Percentiles rank a stretch among this genome's conserved stretches.
Evolutionary conservation across 2,113 vertebrate species (phyloP).

Genomic region (Arenaria interpres): DNA sequence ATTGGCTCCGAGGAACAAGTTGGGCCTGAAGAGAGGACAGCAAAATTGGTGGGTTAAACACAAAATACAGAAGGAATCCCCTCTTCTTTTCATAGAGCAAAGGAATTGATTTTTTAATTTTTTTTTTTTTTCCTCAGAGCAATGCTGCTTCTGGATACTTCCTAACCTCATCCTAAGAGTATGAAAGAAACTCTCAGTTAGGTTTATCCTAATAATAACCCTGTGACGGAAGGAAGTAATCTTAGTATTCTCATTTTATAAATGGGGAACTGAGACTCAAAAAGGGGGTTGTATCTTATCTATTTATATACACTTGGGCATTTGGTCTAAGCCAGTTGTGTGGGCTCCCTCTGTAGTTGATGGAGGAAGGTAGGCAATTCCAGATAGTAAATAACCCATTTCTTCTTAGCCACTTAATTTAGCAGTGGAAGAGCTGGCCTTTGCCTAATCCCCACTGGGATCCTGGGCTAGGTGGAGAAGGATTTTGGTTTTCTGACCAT

Average conservation of each 20-base stretch:
- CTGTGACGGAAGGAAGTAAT: background rate
- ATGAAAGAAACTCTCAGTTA: background rate
- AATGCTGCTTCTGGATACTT: background rate
- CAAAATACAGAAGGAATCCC: background rate
- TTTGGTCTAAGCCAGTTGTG: background rate
- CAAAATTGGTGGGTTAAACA: background rate
- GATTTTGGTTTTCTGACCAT: background rate
- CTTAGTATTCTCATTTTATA: background rate
- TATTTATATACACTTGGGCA: background rate
- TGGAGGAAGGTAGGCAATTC: conserved; percentile 6
- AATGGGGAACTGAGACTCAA: background rate
- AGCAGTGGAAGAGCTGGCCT: background rate
- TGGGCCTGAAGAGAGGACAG: background rate
- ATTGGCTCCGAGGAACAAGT: background rate
- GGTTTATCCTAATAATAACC: background rate
- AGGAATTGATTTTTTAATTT: background rate
- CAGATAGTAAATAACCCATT: conserved; percentile 5
- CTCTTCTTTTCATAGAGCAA: background rate
- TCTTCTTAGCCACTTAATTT: background rate
- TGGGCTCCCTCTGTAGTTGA: background rate
- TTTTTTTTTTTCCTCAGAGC: background rate
- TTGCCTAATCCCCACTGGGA: background rate
- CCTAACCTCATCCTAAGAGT: background rate
- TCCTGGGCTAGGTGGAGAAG: background rate
- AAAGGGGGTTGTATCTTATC: background rate